Evolutionary conservation across 2,888 invertebrate genomes (phyloP), one percentile per base, ranked within the genome.

Genomic region (Parapristionchus giblindavisi): DNA sequence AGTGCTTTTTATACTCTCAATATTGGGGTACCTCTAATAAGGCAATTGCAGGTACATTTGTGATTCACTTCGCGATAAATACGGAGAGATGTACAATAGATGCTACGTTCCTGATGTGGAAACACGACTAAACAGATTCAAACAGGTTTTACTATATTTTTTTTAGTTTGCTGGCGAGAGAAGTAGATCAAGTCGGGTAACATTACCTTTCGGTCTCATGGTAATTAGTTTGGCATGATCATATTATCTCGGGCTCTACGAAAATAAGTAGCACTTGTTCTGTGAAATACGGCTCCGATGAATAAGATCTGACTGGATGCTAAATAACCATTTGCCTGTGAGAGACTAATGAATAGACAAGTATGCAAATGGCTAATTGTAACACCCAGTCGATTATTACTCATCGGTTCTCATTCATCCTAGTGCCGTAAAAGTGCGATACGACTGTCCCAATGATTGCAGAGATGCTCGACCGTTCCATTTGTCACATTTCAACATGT

Each of bases 61-160:
- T 60, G 77, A 83, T 32, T 72, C 78, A n/a, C 80, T 83, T 8
- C 78, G 81, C 32, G 63, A 77, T 27, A 81, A 78, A 2, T 82
- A 85, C 73, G 76, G 80, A 27, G 84, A 87, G 63, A 65, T 86
- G 8, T 87, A 87, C 74, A 80, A 77, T 11, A 70, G 85, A 11
- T 86, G 86, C 74, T 85, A 87, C 71, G 86, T 86, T 21, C 85
- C 82, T 6, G 79, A 81, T 61, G 80, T 80, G 2, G 79, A 78
- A 21, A 79, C 78, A 66, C 61, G 81, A 63, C 79, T 80, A 32
- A 32, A 52, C 11, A 79, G 66, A 51, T 66, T 66, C 51, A 17
- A 66, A 51, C 3, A 36, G 24, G 66, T 66, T 43, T 17, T 14
- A 14, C 17, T 43, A 14, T 43, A 43, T 43, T 14, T 14, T 43